These are phyloP conservation scores for Poeciliopsis presidionis DNA, from an alignment of 2,797 vertebrate species.

Conservation along the genomic window DNA sequence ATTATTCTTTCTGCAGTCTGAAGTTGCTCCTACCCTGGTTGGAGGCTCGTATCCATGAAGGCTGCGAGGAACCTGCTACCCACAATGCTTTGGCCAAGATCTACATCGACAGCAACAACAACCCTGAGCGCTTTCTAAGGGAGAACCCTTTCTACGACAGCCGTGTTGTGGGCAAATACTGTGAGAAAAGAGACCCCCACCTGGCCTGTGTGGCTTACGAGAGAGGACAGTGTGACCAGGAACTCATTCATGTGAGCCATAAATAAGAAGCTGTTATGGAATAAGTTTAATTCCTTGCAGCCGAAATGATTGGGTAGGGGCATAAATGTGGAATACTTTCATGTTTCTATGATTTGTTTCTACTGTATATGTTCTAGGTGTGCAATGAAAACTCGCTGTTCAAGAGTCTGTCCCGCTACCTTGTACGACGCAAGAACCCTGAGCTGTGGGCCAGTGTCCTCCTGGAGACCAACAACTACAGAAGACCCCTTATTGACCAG, in stretches of 20 bases:
- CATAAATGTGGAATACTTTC: background rate
- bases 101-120: conserved; percentile 96
- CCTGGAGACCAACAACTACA: conserved; percentile 90
- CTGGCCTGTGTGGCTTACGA: conserved; percentile 94
- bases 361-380: conserved; percentile 77
- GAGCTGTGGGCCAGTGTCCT: conserved; percentile 93
- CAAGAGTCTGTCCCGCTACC: conserved; percentile 92
- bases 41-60: conserved; percentile 92
- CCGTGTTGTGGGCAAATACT: conserved; percentile 92
- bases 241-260: conserved; percentile 89
- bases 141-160: conserved; percentile 94
- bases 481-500: conserved; percentile 93
- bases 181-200: conserved; percentile 95
- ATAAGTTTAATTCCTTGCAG: background rate
- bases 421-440: conserved; percentile 92
- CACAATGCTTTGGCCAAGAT: conserved; percentile 96
- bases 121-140: conserved; percentile 90
- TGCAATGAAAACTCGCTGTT: conserved; percentile 97
- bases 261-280: background rate
- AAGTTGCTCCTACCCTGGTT: conserved; percentile 94
- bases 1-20: conserved; percentile 77
- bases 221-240: conserved; percentile 92
- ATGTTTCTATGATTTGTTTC: background rate
- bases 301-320: background rate
- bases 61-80: conserved; percentile 93